These are phyloP conservation scores for Euplagia quadripunctaria DNA, from an alignment of 2,888 invertebrate genomes.

Conservation along the genomic window DNA sequence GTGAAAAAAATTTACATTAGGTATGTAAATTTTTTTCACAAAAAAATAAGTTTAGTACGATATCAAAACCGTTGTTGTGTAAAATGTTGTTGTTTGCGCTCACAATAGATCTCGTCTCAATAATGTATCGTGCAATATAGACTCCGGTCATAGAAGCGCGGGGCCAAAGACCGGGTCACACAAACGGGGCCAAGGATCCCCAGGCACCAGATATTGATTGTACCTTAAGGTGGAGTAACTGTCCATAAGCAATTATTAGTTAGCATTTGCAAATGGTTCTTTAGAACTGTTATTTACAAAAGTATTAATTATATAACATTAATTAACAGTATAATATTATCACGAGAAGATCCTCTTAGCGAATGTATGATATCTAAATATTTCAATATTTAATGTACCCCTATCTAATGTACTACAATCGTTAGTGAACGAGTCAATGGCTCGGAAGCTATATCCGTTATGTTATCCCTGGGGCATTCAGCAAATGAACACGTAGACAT, in stretches of 20 bases:
- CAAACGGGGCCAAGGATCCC: constrained; percentile 72
- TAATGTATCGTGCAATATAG: constrained; percentile 9
- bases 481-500: constrained; percentile 28
- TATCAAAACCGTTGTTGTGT: neutral
- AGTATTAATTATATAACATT: neutral
- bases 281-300: neutral
- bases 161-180: constrained; percentile 67
- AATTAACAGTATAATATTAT: neutral
- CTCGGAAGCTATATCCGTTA: constrained; percentile 12
- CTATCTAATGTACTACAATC: neutral
- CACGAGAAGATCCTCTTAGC: neutral
- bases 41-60: too few relatives aligned
- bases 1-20: too few relatives aligned
- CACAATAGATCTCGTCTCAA: neutral
- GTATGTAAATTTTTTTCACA: too few relatives aligned
- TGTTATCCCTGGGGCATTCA: constrained; percentile 23
- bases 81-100: constrained; percentile 9
- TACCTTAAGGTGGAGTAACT: constrained; percentile 37
- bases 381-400: neutral
- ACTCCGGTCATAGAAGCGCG: constrained; percentile 34
- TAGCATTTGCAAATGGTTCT: neutral
- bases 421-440: constrained; percentile 14
- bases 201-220: constrained; percentile 57
- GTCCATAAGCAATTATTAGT: neutral
- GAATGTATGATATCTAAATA: neutral